Percentiles rank a stretch among this genome's conserved stretches.
Evolutionary conservation across 2,797 vertebrate genomes (phyloP).

Genomic region (Allobates femoralis): DNA sequence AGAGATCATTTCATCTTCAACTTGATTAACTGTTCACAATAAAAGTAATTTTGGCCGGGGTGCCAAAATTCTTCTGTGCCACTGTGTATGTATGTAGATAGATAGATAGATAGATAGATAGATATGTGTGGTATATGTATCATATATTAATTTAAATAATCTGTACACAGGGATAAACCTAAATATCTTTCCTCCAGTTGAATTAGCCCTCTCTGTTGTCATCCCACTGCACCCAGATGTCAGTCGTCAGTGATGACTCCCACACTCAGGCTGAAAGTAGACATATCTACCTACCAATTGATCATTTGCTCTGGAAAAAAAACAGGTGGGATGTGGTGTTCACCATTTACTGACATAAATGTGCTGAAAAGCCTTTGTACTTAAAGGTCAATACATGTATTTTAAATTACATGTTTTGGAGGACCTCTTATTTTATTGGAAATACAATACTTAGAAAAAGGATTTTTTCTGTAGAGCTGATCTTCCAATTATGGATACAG

Average conservation of each 20-base stretch:
- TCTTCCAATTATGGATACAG: neutral
- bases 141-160: too few species aligned
- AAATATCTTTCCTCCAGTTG: neutral
- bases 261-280: constrained; percentile 1
- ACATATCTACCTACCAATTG: constrained; percentile 52
- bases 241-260: constrained; percentile 31
- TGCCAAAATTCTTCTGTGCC: too few species aligned
- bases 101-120: too few species aligned
- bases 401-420: constrained; percentile 33
- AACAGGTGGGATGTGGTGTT: constrained; percentile 45
- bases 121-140: too few species aligned
- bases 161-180: too few species aligned
- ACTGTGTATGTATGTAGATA: too few species aligned
- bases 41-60: too few species aligned
- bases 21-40: too few species aligned
- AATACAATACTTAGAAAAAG: neutral
- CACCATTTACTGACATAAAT: constrained; percentile 49
- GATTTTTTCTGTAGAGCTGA: neutral
- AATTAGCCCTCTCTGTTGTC: neutral
- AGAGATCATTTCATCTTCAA: too few species aligned
- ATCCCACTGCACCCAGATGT: constrained; percentile 19
- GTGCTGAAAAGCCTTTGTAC: constrained; percentile 29
- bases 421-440: neutral
- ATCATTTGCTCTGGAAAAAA: constrained; percentile 41
- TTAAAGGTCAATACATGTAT: constrained; percentile 54